Conservation (phyloP, 2,888 invertebrate species). For the Archaeoteleia sp. region DNA sequence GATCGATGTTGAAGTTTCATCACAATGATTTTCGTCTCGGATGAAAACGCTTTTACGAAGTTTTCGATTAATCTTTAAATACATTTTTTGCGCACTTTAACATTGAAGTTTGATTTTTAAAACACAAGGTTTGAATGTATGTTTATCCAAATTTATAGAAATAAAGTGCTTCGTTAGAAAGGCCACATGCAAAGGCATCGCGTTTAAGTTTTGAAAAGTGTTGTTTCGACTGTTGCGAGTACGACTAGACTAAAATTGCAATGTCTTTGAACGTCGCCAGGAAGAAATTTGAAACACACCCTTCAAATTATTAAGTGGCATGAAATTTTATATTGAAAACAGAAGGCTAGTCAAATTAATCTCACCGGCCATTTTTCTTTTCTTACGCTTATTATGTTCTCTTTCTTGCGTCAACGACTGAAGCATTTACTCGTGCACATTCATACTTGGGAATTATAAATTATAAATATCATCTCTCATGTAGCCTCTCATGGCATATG, state of each 20-base stretch:
- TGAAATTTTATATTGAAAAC: too few relatives aligned
- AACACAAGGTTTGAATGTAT: too few relatives aligned
- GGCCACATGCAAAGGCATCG: not conserved
- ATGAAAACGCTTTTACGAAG: not conserved
- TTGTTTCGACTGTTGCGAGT: constrained; percentile 1
- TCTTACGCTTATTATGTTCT: constrained; percentile 33
- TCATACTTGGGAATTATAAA: constrained; percentile 48
- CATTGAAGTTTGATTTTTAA: too few relatives aligned
- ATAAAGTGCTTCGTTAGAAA: not conserved
- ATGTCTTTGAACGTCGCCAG: constrained; percentile 34
- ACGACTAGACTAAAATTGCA: constrained; percentile 49
- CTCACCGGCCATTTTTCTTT: constrained; percentile 49
- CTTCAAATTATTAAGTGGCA: too few relatives aligned
- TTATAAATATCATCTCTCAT: constrained; percentile 54
- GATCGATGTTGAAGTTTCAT: constrained; percentile 46
- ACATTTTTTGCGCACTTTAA: too few relatives aligned
- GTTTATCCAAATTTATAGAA: not conserved
- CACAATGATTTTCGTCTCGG: constrained; percentile 37
- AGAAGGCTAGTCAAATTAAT: constrained; percentile 25
- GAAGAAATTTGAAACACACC: not conserved
- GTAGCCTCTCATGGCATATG: constrained; percentile 54
- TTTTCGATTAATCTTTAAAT: not conserved
- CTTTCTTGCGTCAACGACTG: not conserved
- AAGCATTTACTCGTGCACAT: constrained; percentile 32
- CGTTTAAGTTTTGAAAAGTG: constrained; percentile 4